Base-by-base conservation (phyloP, 2,888 invertebrate species). In the Cinara cedri region DNA sequence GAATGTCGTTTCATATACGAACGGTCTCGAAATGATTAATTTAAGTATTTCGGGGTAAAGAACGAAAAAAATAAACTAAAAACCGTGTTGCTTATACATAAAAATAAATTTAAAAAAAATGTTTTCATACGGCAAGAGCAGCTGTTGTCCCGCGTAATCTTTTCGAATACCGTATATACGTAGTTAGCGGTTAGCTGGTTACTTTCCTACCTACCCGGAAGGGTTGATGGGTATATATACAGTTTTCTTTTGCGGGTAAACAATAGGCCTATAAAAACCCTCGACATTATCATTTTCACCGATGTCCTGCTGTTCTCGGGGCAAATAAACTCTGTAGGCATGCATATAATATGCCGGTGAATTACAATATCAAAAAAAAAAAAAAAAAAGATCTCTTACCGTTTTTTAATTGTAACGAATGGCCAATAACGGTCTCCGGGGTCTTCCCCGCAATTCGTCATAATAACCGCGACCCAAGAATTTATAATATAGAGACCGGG, bases 371-470 rank as follows among this genome's bases (percentile, higher is more conserved):
- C 42, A 54, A 63, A 42, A 21, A 21, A 6, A 3, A 26, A 57
- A 34, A 42, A 14, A 70, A 51, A 66, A 51, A 60, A 55, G 49
- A 66, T 26, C 76, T 54, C 66, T 26, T 66, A 78, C 68, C 76
- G 68, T 78, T 78, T 78, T 78, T 78, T 78, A 78, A 78, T 78
- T 78, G 76, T 78, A 78, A 57, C 76, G 76, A 78, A 78, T 78
- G 76, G 76, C 76, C 76, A 78, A 78, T 78, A 78, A 78, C 76
- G 76, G 76, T 78, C 76, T 78, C 21, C 6, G 57, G 66, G 54
- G 54, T 60, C 60, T 60, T 72, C 46, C 72, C 26, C 44, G 13
- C 46, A 72, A 63, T 72, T 62, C 72, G 51, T 72, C 72, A 72
- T 62, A 34, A 34, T 34, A 72, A 72, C 72, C 72, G 26, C 62